These are phyloP conservation scores for Pelvicachromis taeniatus DNA, from an alignment of 2,113 vertebrate species.

Conservation along the genomic window DNA sequence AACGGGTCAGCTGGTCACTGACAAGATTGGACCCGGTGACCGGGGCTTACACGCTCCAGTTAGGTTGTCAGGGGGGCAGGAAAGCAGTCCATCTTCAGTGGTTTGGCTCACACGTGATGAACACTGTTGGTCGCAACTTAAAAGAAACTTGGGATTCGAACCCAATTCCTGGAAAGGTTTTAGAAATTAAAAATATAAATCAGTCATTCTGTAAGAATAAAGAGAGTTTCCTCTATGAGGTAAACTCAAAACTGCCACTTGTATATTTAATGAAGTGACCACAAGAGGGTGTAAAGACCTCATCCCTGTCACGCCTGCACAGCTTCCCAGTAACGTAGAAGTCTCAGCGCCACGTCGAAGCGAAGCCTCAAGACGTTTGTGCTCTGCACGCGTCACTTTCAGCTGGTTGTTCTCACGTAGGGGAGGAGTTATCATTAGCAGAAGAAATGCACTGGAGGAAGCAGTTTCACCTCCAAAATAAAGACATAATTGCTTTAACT, in stretches of 20 bases:
- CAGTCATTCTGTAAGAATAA: not conserved
- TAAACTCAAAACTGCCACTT: not conserved
- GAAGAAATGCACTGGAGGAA: not conserved
- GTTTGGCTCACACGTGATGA: constrained; percentile 7
- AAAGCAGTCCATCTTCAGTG: constrained; percentile 11
- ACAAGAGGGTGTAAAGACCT: not conserved
- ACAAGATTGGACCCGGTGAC: constrained; percentile 35
- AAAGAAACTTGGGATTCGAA: not conserved
- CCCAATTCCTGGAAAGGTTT: not conserved
- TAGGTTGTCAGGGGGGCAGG: not conserved
- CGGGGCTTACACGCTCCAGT: constrained; percentile 26
- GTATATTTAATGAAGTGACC: not conserved
- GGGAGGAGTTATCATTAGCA: not conserved
- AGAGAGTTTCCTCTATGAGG: not conserved
- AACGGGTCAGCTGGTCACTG: constrained; percentile 2
- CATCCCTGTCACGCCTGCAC: not conserved
- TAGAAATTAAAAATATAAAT: not conserved
- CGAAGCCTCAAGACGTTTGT: not conserved
- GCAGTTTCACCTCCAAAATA: constrained; percentile 5
- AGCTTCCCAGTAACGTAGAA: not conserved
- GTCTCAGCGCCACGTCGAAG: not conserved
- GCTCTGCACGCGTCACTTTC: not conserved
- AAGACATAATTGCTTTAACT: constrained; percentile 5
- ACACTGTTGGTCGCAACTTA: not conserved
- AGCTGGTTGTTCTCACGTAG: not conserved